Base-by-base conservation (phyloP, 2,888 invertebrate species). In the Schrankia costaestrigalis region DNA sequence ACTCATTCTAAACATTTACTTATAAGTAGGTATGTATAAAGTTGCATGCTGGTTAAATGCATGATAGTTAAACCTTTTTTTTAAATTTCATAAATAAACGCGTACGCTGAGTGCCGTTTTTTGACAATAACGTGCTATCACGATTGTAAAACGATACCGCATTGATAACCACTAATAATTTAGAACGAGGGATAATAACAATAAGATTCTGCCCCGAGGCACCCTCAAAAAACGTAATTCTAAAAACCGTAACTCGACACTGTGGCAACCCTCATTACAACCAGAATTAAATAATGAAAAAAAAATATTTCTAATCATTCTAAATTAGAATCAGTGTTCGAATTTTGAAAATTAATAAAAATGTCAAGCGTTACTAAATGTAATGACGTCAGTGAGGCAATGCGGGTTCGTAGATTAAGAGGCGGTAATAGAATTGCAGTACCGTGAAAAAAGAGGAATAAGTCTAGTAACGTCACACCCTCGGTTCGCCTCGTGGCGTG, bases 161-260 rank as follows among this genome's bases (percentile, higher is more conserved):
- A 58, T 64, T 66, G 77, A 81, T 78, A 78, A 82, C 76, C n/a
- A n/a, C n/a, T 76, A 64, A 76, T 75, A 63, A 65, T 56, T 73
- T 72, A 63, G 68, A 67, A 62, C 46, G 50, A 58, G 72, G 78
- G 74, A 68, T 63, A 63, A 45, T 60, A 63, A 76, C 75, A 76
- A 73, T 75, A 67, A 60, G 56, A 47, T 35, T 38, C 46, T 42
- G 60, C 60, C 54, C 68, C 53, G 55, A 62, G 74, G 75, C 71
- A 54, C 66, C 71, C 67, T 55, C 8, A 56, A 63, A 55, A 70
- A 72, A 67, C 59, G 54, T 46, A 59, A 61, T 56, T 63, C 71
- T 58, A 62, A 77, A 71, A 52, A 72, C 54, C 73, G 85, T 64
- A 82, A 86, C 57, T 63, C 57, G 78, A 85, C 72, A 78, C 85